A percentile compares a stretch with the other conserved stretches of the same genome.
phyloP scores from a whole-genome alignment of 1,140 invertebrate species.

The Procambarus clarkii region DNA sequence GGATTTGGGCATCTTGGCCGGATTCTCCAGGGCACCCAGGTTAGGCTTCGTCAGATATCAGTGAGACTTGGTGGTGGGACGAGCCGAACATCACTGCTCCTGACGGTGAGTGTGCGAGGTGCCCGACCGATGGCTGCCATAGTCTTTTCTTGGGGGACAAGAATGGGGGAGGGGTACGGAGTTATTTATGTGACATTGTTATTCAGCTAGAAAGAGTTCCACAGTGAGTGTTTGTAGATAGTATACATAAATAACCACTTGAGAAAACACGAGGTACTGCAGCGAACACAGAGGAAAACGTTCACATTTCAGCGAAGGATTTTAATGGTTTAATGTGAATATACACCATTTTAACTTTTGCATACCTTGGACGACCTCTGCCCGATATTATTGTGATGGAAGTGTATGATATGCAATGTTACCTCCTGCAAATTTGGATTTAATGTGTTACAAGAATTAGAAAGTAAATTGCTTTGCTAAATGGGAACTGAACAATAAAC shows the following conservation, averaged over 20 bases:
- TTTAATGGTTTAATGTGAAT: not conserved
- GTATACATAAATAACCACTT: not conserved
- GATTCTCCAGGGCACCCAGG: constrained; percentile 4
- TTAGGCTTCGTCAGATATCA: constrained; percentile 30
- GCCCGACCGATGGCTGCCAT: no score
- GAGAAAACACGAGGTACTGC: not conserved
- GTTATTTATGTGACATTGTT: not conserved
- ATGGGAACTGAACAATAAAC: not conserved
- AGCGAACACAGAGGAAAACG: not conserved
- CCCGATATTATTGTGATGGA: not conserved
- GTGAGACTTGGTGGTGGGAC: constrained; percentile 38
- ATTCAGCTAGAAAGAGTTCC: not conserved
- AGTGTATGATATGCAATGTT: not conserved
- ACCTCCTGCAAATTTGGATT: no score
- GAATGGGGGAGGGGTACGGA: not conserved
- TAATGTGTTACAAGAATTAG: not conserved
- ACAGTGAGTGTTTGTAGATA: not conserved
- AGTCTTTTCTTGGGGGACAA: no score
- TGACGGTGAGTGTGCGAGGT: not conserved
- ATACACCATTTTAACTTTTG: not conserved
- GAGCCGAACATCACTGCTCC: constrained; percentile 10
- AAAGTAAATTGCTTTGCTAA: not conserved
- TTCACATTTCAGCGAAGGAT: not conserved
- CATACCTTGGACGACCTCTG: not conserved
- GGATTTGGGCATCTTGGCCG: constrained; percentile 36